These are phyloP conservation scores for Hymenopus coronatus DNA, from an alignment of 2,888 invertebrate species.

Conservation along the genomic window DNA sequence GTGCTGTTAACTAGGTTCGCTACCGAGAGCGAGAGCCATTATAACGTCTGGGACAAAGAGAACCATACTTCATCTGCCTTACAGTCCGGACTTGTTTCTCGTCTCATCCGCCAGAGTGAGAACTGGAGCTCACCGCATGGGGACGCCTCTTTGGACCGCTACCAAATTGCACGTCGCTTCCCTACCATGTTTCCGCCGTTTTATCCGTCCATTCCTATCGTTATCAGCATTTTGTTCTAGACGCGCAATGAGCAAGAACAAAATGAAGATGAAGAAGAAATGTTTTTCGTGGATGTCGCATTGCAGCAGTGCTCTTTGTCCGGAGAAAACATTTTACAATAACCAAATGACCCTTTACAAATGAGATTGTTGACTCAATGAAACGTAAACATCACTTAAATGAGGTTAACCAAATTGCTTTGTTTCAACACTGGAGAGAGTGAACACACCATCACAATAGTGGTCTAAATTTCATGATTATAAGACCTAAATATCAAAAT, in stretches of 20 bases:
- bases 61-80: neutral
- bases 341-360: no score
- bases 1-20: neutral
- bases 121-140: neutral
- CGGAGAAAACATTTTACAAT: neutral
- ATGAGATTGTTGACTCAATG: no score
- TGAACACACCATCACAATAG: no score
- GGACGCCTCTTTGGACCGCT: neutral
- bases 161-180: conserved; percentile 13
- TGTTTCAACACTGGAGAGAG: no score
- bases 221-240: conserved; percentile 3
- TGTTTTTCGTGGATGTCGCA: neutral
- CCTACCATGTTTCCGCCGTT: neutral
- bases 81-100: neutral
- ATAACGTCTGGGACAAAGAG: neutral
- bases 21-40: neutral
- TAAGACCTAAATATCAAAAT: no score
- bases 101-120: neutral
- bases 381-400: no score
- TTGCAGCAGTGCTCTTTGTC: neutral
- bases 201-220: conserved; percentile 2
- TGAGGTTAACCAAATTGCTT: no score
- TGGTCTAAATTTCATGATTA: no score
- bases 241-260: neutral
- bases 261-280: neutral